Evolutionary conservation across 2,113 vertebrate species (phyloP).

Genomic region (Setophaga kirtlandii): DNA sequence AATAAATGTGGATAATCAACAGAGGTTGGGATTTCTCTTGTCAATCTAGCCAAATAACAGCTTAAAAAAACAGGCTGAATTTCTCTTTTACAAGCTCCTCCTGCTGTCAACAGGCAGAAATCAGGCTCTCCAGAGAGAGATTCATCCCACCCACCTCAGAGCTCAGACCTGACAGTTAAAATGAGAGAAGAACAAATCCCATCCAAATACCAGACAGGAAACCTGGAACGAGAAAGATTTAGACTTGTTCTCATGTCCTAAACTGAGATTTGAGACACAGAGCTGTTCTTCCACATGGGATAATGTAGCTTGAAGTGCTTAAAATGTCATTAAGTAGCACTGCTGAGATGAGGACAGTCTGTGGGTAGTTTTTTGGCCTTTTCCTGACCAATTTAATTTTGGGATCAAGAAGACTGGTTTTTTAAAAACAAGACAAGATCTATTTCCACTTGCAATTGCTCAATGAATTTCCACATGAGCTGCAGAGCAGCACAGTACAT

Average conservation of each 20-base stretch:
- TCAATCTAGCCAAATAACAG: neutral
- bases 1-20: neutral
- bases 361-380: constrained; percentile 7
- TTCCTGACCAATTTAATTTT: constrained; percentile 22
- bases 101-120: constrained; percentile 47
- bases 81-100: constrained; percentile 6
- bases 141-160: constrained; percentile 58
- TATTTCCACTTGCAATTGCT: constrained; percentile 8
- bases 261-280: constrained; percentile 37
- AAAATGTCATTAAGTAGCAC: constrained; percentile 38
- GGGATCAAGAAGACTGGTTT: constrained; percentile 34
- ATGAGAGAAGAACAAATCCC: neutral
- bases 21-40: neutral
- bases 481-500: neutral
- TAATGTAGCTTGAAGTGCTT: constrained; percentile 47
- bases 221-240: neutral
- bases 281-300: constrained; percentile 5
- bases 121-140: constrained; percentile 16
- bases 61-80: neutral
- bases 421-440: constrained; percentile 15
- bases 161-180: constrained; percentile 40
- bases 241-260: constrained; percentile 40
- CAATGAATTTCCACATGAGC: neutral
- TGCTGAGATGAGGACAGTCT: constrained; percentile 22
- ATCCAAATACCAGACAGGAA: constrained; percentile 26